Evolutionary conservation across 2,888 invertebrate genomes (phyloP).

Genomic region (Linyphia triangularis): DNA sequence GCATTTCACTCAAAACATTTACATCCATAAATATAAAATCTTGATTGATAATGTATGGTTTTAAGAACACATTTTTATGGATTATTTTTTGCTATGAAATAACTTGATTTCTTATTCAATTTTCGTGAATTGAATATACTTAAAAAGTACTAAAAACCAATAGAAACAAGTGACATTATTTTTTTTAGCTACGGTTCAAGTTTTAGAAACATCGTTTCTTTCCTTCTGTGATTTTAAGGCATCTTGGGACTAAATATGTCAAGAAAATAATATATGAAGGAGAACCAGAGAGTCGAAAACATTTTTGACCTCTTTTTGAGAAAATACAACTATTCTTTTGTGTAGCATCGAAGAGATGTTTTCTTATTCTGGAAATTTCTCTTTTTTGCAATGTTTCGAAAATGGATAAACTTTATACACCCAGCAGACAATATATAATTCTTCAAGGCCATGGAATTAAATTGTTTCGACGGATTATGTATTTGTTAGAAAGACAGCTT

Average conservation of each 20-base stretch:
- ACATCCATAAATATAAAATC: too few species aligned
- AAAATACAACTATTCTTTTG: slow-evolving; percentile 16
- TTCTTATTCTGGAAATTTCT: too few species aligned
- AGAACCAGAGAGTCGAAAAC: slow-evolving; percentile 26
- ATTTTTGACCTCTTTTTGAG: slow-evolving; percentile 30
- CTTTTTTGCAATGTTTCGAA: not conserved
- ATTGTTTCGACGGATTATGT: not conserved
- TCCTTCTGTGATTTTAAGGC: slow-evolving; percentile 1
- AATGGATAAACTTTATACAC: not conserved
- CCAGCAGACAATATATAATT: not conserved
- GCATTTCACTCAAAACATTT: too few species aligned
- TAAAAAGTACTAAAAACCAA: too few species aligned
- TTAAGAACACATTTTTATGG: too few species aligned
- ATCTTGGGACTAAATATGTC: slow-evolving; percentile 15
- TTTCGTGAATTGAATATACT: too few species aligned
- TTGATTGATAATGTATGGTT: too few species aligned
- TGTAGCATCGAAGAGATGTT: not conserved
- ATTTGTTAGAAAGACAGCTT: not conserved
- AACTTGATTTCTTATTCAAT: too few species aligned
- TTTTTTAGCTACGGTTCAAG: too few species aligned
- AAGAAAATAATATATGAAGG: slow-evolving; percentile 31
- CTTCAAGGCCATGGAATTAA: not conserved
- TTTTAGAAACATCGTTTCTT: slow-evolving; percentile 8
- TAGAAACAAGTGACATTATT: too few species aligned
- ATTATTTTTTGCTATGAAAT: too few species aligned